These are phyloP conservation scores for Synodontis membranacea DNA, from an alignment of 2,113 vertebrate species.

Conservation along the genomic window DNA sequence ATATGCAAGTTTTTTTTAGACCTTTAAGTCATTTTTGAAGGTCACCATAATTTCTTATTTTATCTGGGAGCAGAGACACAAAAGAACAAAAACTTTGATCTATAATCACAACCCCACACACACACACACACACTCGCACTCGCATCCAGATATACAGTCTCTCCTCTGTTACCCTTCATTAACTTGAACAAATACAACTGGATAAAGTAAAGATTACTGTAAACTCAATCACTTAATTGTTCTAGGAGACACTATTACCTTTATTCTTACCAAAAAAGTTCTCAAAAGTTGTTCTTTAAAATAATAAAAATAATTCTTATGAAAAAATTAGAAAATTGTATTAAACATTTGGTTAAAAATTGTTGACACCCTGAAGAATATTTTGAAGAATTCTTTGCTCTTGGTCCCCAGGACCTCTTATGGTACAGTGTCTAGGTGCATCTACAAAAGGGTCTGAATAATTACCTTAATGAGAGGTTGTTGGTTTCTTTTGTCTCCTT, in stretches of 20 bases:
- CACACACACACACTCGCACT: neutral
- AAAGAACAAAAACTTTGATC: neutral
- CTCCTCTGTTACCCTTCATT: neutral
- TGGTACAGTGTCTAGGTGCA: neutral
- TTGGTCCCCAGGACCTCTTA: neutral
- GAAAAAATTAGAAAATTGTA: too few species aligned
- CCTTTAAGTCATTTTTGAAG: constrained; percentile 24
- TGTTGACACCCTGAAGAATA: neutral
- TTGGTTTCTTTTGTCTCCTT: too few species aligned
- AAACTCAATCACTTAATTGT: neutral
- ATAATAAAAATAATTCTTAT: too few species aligned
- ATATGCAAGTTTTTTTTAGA: constrained; percentile 12
- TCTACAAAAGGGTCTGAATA: neutral
- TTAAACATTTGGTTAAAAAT: neutral
- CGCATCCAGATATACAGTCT: neutral
- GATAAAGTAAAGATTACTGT: neutral
- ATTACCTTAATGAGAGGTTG: too few species aligned
- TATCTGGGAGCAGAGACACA: neutral
- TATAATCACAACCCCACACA: neutral
- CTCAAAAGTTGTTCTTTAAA: too few species aligned
- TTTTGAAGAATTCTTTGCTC: neutral
- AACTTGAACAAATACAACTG: neutral
- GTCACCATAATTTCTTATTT: constrained; percentile 5
- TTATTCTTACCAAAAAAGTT: neutral
- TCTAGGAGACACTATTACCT: neutral